phyloP scores from a whole-genome alignment of 2,888 invertebrate genomes.

The Zygothrica quintamaculata region DNA sequence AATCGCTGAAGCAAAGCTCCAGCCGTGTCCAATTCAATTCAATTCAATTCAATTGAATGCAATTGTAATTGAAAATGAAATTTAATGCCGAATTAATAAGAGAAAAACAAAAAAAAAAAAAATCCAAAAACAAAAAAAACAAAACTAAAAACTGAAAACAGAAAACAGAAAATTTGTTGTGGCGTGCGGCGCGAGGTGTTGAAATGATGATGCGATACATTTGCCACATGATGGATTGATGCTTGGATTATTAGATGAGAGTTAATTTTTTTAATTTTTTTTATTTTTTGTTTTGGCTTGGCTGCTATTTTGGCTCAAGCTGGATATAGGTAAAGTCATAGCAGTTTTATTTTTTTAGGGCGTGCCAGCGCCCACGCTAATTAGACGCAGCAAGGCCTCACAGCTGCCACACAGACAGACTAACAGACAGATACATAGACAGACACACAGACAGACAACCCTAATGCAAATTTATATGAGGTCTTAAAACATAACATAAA shows the following conservation, averaged over 20 bases:
- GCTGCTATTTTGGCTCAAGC: not conserved
- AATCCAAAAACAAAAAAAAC: constrained; percentile 75
- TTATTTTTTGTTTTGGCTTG: not conserved
- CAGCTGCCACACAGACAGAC: constrained; percentile 32
- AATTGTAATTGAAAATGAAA: constrained; percentile 68
- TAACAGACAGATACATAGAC: too few relatives aligned
- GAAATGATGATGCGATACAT: constrained; percentile 40
- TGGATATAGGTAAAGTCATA: not conserved
- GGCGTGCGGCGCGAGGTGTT: constrained; percentile 43
- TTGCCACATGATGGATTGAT: constrained; percentile 40
- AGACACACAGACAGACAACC: constrained; percentile 28
- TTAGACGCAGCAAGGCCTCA: constrained; percentile 42
- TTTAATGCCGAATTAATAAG: constrained; percentile 75
- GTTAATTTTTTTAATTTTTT: constrained; percentile 28
- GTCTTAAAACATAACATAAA: constrained; percentile 30
- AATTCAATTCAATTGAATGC: constrained; percentile 62
- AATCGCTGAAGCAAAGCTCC: constrained; percentile 40
- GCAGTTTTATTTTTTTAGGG: constrained; percentile 37
- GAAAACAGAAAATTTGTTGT: constrained; percentile 64
- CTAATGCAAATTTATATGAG: constrained; percentile 68
- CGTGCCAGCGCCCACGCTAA: constrained; percentile 58
- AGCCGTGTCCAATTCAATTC: constrained; percentile 54
- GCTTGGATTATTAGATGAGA: not conserved
- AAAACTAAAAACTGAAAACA: too few relatives aligned
- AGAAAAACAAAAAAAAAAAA: constrained; percentile 71